Evolutionary conservation across 1,140 invertebrate species (phyloP), one percentile per base, ranked within the genome.

Genomic region (Lordiphosa mommai): DNA sequence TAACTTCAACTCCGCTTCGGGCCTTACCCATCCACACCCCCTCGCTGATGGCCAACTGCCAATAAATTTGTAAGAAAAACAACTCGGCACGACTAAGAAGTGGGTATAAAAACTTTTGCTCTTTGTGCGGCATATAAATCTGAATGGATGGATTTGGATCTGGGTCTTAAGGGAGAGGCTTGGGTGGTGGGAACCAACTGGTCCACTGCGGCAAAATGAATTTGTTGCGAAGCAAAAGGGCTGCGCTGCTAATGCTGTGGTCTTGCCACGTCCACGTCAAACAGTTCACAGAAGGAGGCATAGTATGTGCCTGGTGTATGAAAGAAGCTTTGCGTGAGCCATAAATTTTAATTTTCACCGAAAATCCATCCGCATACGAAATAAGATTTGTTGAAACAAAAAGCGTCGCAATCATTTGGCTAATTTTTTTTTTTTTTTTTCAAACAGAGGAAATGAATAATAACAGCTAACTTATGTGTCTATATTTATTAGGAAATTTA

Each of bases 21-120:
- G 16, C 20, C 20, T 12, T 12, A 8, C 20, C 41, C 20, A 44
- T 32, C 63, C 59, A 40, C 46, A 33, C 34, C 47, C 43, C 23
- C 17, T 8, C 38, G 9, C 55, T 65, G 55, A 65, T 69, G 66
- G 66, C 66, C 49, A 44, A 33, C 48, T 69, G 66, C 66, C 66
- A 69, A 69, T 69, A 69, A 69, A 65, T 58, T 53, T 65, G 66
- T 32, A 61, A 59, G 55, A 66, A 66, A 70, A 70, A 70, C 61
- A 65, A 65, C 61, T 69, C 48, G 55, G 53, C 55, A 65, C 60
- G 29, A 64, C 64, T 10, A 23, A 50, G 64, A 58, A 65, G 46
- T 69, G 55, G 56, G 20, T 41, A 60, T 66, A 61, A 65, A 65
- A 65, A 70, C 61, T 70, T 66, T 70, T 65, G 56, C 56, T 66